Base-by-base conservation (phyloP, 1,140 invertebrate genomes). In the Magallana gigas region DNA sequence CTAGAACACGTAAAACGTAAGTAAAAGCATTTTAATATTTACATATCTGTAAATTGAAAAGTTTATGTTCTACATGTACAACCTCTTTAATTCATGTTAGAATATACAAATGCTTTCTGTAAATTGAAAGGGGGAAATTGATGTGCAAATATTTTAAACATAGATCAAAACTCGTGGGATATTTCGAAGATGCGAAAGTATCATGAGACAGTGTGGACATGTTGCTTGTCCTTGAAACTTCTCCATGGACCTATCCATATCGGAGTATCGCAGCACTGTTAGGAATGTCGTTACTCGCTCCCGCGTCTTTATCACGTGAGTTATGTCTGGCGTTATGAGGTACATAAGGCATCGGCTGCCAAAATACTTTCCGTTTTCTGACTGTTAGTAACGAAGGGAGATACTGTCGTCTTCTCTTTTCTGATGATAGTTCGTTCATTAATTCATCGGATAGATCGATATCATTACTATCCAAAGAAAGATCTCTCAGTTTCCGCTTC, bases 301-400 rank as follows among this genome's bases (percentile, higher is more conserved):
- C 64, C 18, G 16, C 64, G 18, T 71, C 64, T 7, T 71, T 71
- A 23, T 71, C 64, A n/a, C 64, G n/a, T 71, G 64, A 71, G 29
- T 18, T 71, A n/a, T 71, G 64, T 23, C 64, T 71, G 8, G 11
- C 16, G 11, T 71, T 23, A 23, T 71, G 64, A 4, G 64, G 64
- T 23, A 71, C 64, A 23, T 23, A 71, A 23, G 64, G 64, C 64
- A 71, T 71, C 5, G 64, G 64, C 18, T 71, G 64, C 64, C 64
- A 71, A 71, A 71, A 71, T 18, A 71, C 64, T 71, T 71, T 71
- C 64, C 64, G 36, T 18, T 71, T 71, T 23, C 64, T 71, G 11
- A 71, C 16, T 23, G 64, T 23, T 23, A 71, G 18, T 23, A 23
- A 71, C 11, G 64, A 71, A 23, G 64, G 64, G 3, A 18, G 18